Evolutionary conservation across 30 jellyfish, hydroid and myxozoan genomes (phyloP), one percentile per base, ranked within the genome.

Genomic region (Catostylus mosaicus): DNA sequence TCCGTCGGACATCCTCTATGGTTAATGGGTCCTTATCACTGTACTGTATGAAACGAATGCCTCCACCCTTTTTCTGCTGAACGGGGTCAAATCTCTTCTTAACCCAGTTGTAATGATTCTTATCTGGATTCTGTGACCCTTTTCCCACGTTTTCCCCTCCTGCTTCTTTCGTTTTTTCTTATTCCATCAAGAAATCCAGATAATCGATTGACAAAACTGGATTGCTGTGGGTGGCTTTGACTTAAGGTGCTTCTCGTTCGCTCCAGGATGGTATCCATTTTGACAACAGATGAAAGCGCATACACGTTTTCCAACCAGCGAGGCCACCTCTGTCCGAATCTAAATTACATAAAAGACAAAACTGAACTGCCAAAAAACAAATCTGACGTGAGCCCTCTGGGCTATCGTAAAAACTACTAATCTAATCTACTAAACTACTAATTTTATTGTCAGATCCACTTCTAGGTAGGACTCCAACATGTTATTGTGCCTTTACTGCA

Each of bases 111-210:
- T 40, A 72, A 50, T 72, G 84, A 46, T 38, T 45, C 70, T 40
- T 45, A 72, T 72, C 84, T 72, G 71, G 63, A 72, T 72, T 62
- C 82, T 69, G 67, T 69, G 82, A 23, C 36, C 82, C 31, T 69
- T 69, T 18, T 30, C 82, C 46, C 50, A 61, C 70, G 8, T 46
- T 72, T 48, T 46, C 84, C 46, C 40, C 32, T 46, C 63, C 46
- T 72, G 84, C 71, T 0, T 33, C 84, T 26, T 40, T 72, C 75
- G 20, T 63, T 24, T 47, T 63, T 19, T 72, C 71, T 31, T 72
- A 72, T 72, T 45, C 84, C 24, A 43, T 48, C 63, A 45, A 48
- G 84, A 45, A 72, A 71, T 72, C 84, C 84, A 10, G 84, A 72
- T 33, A 72, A 30, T 12, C 68, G 84, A 40, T 43, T 40, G 84